Conservation (phyloP, 2,888 invertebrate genomes). For the Gisinianus flammeolus region DNA sequence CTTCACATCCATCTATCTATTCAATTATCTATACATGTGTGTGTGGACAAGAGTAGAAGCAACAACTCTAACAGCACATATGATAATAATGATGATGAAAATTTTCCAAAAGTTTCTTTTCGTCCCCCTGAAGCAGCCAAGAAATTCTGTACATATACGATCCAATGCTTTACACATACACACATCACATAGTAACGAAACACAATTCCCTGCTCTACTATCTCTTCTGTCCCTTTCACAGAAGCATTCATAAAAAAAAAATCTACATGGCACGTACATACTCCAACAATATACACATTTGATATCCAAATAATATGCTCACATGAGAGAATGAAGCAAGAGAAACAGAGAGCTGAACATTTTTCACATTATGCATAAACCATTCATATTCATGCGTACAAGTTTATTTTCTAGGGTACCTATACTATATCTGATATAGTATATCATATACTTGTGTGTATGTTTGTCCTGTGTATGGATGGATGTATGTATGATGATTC, state of each 20-base stretch:
- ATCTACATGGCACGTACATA: too few relatives aligned
- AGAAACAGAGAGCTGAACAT: background rate
- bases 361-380: slow-evolving; percentile 7
- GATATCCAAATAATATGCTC: background rate
- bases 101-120: slow-evolving; percentile 26
- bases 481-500: background rate
- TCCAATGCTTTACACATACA: background rate
- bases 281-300: background rate
- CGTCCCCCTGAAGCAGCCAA: slow-evolving; percentile 17
- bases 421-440: background rate
- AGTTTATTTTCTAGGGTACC: too few relatives aligned
- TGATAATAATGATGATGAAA: slow-evolving; percentile 31
- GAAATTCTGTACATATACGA: background rate
- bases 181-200: background rate
- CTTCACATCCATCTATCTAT: background rate
- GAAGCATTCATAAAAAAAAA: too few relatives aligned
- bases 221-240: background rate
- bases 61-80: slow-evolving; percentile 7
- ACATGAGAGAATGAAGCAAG: background rate
- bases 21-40: too few relatives aligned
- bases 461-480: background rate
- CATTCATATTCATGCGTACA: slow-evolving; percentile 16
- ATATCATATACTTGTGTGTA: background rate
- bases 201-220: background rate
- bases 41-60: background rate